Percentiles rank a stretch among this genome's conserved stretches.
Evolutionary conservation across 2,113 vertebrate genomes (phyloP).

Genomic region (Mungos mungo): DNA sequence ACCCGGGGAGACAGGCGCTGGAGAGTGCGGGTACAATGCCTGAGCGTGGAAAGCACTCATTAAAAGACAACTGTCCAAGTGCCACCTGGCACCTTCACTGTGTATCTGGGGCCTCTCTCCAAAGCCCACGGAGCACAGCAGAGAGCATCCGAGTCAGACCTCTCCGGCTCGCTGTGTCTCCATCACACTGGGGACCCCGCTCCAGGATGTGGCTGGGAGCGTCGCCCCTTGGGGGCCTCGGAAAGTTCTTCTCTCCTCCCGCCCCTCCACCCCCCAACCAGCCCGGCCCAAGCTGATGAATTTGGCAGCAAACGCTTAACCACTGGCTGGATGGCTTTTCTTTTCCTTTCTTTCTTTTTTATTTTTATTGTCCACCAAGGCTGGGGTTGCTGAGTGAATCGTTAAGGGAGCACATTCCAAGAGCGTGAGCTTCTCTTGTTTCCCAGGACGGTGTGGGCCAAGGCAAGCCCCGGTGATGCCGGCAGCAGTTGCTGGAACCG

Average conservation of each 20-base stretch:
- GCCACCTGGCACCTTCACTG: background rate
- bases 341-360: background rate
- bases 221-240: background rate
- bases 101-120: too few species aligned
- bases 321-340: background rate
- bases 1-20: background rate
- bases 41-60: rapidly evolving
- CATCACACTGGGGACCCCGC: background rate
- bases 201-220: background rate
- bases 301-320: background rate
- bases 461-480: slow-evolving; percentile 79
- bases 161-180: background rate
- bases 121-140: rapidly evolving
- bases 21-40: background rate
- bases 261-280: rapidly evolving
- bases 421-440: slow-evolving; percentile 79
- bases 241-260: background rate
- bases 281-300: background rate
- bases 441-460: slow-evolving; percentile 84
- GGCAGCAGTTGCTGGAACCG: slow-evolving; percentile 75
- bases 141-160: background rate
- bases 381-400: slow-evolving; percentile 82
- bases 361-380: slow-evolving; percentile 69
- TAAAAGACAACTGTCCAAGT: background rate
- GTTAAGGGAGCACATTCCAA: slow-evolving; percentile 83